Evolutionary conservation across 2,888 invertebrate species (phyloP).

Genomic region (Amphipoea lucens): DNA sequence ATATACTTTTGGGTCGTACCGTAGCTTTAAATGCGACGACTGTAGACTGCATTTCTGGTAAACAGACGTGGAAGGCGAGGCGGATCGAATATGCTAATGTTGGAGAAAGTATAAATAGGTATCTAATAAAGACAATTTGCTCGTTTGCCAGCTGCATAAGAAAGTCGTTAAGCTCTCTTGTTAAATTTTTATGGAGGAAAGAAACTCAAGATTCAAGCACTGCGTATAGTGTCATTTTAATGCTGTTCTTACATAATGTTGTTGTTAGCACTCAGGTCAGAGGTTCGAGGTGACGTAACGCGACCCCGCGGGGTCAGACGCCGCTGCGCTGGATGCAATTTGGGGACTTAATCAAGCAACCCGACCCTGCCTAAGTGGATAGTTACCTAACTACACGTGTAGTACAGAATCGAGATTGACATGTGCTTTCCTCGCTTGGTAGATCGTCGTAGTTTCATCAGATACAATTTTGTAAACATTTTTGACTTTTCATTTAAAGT

Average conservation of each 20-base stretch:
- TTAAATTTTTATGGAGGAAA: constrained; percentile 2
- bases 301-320: constrained; percentile 1
- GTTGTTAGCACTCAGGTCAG: constrained; percentile 16
- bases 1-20: constrained; percentile 4
- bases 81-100: constrained; percentile 42
- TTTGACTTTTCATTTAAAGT: neutral
- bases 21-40: constrained; percentile 8
- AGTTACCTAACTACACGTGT: neutral
- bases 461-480: neutral
- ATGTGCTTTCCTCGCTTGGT: neutral
- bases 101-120: constrained; percentile 40
- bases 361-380: neutral
- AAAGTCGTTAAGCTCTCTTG: constrained; percentile 2
- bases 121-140: constrained; percentile 33
- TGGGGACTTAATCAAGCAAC: constrained; percentile 34
- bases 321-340: constrained; percentile 35
- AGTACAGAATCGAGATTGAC: neutral
- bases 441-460: neutral
- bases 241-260: neutral
- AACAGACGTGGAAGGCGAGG: constrained; percentile 14
- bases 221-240: neutral
- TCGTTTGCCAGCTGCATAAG: constrained; percentile 22
- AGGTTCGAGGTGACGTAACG: constrained; percentile 18
- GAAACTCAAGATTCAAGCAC: neutral
- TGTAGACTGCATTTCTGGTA: constrained; percentile 37